Base-by-base conservation (phyloP, 2,888 invertebrate genomes). In the Acanthacorydalis orientalis region DNA sequence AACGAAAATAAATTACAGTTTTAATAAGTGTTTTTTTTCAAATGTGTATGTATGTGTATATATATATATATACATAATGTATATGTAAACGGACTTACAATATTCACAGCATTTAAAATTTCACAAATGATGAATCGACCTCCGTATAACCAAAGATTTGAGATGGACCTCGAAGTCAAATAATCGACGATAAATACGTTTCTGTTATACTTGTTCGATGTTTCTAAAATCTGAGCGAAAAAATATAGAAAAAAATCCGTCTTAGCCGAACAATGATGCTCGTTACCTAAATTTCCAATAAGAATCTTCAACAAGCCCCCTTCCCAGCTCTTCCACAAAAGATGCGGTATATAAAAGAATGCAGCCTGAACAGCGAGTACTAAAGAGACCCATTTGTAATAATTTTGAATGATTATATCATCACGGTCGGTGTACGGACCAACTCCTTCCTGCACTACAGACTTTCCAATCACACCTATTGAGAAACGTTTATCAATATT, bases 301-400 rank as follows among this genome's bases (percentile, higher is more conserved):
- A 83, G 65, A 49, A 72, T 69, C 52, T 72, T 69, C 47, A 83
- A 58, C 43, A 75, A 64, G 9, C 78, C 78, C 23, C 75, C 77
- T 63, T 83, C 83, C 78, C 79, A 81, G 39, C 72, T 67, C 61
- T 77, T 79, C 83, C 83, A 83, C 48, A 83, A 61, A 56, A 77
- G 78, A n/a, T 78, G 68, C 1, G 83, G 82, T 14, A 73, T 62
- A 59, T 82, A 83, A 62, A 83, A 83, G 60, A 78, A 64, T 33
- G 75, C 62, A 1, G 81, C 75, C 64, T 82, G 82, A 1, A 80
- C 68, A 9, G 75, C 71, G 46, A 83, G 70, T 43, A 80, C 72
- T 54, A 82, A 74, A 57, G 78, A 79, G 7, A 83, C 79, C 81
- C 81, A 82, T 57, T 83, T 82, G 62, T 82, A 83, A 60, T 80